These are phyloP conservation scores for Metaphire vulgaris DNA, from an alignment of 1,140 invertebrate species.

Conservation along the genomic window DNA sequence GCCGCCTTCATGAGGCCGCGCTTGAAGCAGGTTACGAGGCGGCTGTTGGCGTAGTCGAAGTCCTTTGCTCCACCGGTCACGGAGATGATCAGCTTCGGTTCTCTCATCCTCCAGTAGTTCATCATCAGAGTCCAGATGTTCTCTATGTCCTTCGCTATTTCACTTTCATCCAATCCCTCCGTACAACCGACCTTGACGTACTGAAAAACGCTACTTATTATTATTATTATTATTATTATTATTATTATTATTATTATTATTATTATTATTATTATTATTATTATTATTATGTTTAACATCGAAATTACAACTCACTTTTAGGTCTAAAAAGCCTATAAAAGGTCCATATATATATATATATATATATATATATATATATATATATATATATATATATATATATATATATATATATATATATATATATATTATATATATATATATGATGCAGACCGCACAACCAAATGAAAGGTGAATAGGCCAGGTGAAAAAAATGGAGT, in stretches of 20 bases:
- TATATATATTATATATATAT: too few species aligned
- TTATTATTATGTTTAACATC: too few species aligned
- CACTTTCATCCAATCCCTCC: neutral
- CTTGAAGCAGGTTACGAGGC: conserved; percentile 41
- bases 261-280: neutral
- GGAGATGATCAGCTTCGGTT: conserved; percentile 53
- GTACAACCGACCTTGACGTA: neutral
- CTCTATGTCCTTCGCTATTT: neutral
- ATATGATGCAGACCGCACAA: too few species aligned
- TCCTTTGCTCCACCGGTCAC: conserved; percentile 54
- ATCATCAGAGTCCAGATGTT: conserved; percentile 37
- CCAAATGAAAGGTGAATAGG: too few species aligned
- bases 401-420: too few species aligned
- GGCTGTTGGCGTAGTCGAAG: conserved; percentile 47
- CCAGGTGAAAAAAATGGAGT: too few species aligned
- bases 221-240: too few species aligned
- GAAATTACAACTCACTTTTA: too few species aligned
- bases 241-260: neutral
- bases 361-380: too few species aligned
- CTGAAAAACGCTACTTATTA: neutral
- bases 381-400: too few species aligned
- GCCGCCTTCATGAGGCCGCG: conserved; percentile 29
- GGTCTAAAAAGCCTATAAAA: too few species aligned
- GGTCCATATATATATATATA: too few species aligned
- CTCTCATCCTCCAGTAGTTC: conserved; percentile 45